Evolutionary conservation across 2,888 invertebrate species (phyloP).

Genomic region (Vannuccia rotundouncinata): DNA sequence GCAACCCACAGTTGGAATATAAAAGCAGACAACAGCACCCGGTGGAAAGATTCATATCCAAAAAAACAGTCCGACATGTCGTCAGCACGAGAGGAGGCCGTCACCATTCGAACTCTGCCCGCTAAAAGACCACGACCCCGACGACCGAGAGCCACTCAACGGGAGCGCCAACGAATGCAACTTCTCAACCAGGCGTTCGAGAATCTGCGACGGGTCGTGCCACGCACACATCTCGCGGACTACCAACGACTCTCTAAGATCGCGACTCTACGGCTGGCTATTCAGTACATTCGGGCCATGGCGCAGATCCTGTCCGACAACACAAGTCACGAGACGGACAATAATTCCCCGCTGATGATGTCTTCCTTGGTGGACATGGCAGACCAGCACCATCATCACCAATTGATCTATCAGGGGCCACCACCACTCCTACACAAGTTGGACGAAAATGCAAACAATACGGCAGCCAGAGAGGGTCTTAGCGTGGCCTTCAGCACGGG

Average conservation of each 20-base stretch:
- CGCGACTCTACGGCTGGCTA: conserved; percentile 54
- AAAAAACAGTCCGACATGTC: neutral
- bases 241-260: conserved; percentile 56
- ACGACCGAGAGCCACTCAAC: conserved; percentile 46
- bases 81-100: neutral
- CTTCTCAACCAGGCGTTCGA: conserved; percentile 56
- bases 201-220: conserved; percentile 52
- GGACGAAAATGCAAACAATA: neutral
- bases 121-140: conserved; percentile 28
- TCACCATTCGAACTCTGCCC: neutral
- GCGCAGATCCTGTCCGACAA: conserved; percentile 37
- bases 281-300: conserved; percentile 54
- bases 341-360: neutral
- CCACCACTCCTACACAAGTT: neutral
- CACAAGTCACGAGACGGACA: neutral
- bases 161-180: conserved; percentile 56
- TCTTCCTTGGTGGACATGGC: neutral
- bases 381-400: neutral
- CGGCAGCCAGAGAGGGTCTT: neutral
- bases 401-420: neutral
- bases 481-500: neutral
- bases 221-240: conserved; percentile 52
- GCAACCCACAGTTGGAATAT: neutral
- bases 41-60: neutral
- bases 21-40: neutral